phyloP scores from a whole-genome alignment of 1,140 invertebrate species.

The Ceratina calcarata region DNA sequence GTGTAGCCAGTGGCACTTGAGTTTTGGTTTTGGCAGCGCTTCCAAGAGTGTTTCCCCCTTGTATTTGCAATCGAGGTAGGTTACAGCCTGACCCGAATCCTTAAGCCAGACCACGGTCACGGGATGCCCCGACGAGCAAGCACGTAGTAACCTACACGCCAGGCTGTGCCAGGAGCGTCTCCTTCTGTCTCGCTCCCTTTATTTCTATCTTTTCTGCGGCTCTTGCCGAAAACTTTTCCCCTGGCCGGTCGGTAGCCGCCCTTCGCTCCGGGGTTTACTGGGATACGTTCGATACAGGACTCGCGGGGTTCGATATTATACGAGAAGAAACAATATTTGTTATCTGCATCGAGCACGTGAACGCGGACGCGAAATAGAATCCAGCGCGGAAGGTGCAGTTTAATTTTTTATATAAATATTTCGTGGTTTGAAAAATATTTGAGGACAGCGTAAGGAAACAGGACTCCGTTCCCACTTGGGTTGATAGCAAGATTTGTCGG shows the following conservation, averaged over 20 bases:
- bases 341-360: slow-evolving; percentile 19
- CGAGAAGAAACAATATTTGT: slow-evolving; percentile 51
- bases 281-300: slow-evolving; percentile 52
- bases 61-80: slow-evolving; percentile 77
- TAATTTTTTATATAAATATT: too few relatives aligned
- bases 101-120: slow-evolving; percentile 71
- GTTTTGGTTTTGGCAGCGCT: slow-evolving; percentile 74
- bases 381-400: not conserved
- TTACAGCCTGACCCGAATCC: slow-evolving; percentile 77
- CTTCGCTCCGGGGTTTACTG: slow-evolving; percentile 19
- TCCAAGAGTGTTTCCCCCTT: slow-evolving; percentile 72
- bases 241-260: slow-evolving; percentile 1
- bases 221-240: slow-evolving; percentile 55
- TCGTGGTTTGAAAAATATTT: not conserved
- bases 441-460: too few relatives aligned
- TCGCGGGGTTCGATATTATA: slow-evolving; percentile 53
- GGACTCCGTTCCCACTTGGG: not conserved
- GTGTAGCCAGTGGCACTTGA: slow-evolving; percentile 53
- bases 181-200: slow-evolving; percentile 53
- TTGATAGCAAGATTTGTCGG: slow-evolving; percentile 8
- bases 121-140: slow-evolving; percentile 67
- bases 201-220: slow-evolving; percentile 46
- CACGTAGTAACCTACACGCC: slow-evolving; percentile 73
- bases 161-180: slow-evolving; percentile 69
- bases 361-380: not conserved